A percentile compares a stretch with the other conserved stretches of the same genome.
phyloP scores from a whole-genome alignment of 2,113 vertebrate species.

The Eptesicus fuscus region DNA sequence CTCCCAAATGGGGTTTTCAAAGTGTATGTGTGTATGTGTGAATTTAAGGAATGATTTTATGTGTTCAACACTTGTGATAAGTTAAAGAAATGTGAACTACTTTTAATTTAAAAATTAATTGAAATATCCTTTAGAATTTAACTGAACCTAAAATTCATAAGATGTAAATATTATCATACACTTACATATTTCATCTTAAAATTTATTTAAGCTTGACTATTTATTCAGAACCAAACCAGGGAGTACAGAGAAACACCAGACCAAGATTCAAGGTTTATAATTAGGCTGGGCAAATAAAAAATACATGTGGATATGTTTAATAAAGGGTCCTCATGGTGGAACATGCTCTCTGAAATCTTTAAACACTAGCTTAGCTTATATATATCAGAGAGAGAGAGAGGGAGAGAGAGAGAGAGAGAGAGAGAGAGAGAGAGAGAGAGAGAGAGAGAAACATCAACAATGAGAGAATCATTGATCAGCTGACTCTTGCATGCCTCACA shows the following conservation, averaged over 20 bases:
- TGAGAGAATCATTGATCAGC: too few species aligned
- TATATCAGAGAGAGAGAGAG: too few species aligned
- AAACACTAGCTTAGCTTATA: background rate
- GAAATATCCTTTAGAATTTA: conserved; percentile 5
- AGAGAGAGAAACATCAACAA: too few species aligned
- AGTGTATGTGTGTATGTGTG: background rate
- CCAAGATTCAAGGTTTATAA: background rate
- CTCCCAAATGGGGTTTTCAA: conserved; percentile 4
- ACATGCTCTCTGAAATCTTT: background rate
- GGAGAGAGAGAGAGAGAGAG: too few species aligned
- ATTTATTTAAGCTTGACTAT: background rate
- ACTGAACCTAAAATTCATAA: conserved; percentile 24
- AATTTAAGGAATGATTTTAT: conserved; percentile 10
- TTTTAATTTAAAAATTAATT: conserved; percentile 11
- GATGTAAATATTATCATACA: background rate
- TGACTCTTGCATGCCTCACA: too few species aligned
- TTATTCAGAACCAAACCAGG: background rate
- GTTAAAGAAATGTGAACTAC: conserved; percentile 5
- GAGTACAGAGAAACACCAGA: background rate
- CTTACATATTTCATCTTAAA: background rate
- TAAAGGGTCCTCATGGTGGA: background rate
- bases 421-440: too few species aligned
- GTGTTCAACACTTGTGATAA: background rate
- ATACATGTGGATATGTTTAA: background rate
- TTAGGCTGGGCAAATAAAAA: background rate